Conservation (phyloP, 2,113 vertebrate genomes). For the Pachyramphus minor region DNA sequence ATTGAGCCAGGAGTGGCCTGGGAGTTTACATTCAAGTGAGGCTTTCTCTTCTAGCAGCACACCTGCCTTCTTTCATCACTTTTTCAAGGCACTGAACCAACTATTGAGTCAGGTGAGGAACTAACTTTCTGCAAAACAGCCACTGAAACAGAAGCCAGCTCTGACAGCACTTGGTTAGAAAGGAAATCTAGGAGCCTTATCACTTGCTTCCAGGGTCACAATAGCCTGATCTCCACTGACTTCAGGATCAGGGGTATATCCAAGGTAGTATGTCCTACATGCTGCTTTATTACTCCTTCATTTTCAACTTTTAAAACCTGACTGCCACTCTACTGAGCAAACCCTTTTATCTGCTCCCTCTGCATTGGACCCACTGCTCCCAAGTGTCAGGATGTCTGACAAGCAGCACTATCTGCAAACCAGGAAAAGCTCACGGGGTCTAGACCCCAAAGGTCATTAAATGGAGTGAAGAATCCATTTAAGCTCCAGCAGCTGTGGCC, state of each 20-base stretch:
- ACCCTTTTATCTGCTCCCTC: background rate
- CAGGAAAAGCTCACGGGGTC: background rate
- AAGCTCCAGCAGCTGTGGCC: background rate
- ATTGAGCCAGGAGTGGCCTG: background rate
- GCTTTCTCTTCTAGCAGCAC: background rate
- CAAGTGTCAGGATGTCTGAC: background rate
- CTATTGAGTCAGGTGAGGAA: background rate
- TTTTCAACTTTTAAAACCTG: background rate
- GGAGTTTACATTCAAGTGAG: background rate
- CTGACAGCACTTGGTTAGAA: background rate
- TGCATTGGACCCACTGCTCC: background rate
- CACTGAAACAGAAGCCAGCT: background rate
- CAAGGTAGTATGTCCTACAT: background rate
- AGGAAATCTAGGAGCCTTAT: background rate
- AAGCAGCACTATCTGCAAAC: background rate
- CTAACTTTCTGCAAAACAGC: background rate
- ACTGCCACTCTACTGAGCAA: background rate
- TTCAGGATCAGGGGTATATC: background rate
- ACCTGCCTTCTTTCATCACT: background rate
- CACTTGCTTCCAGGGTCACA: background rate
- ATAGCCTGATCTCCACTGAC: background rate
- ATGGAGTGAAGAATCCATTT: background rate
- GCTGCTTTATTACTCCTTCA: background rate
- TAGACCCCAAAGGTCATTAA: background rate
- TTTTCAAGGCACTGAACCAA: background rate